Percentiles rank a stretch among this genome's conserved stretches.
These are phyloP conservation scores for Sebastes reedi DNA, from an alignment of 2,797 vertebrate genomes.

Conservation along the genomic window DNA sequence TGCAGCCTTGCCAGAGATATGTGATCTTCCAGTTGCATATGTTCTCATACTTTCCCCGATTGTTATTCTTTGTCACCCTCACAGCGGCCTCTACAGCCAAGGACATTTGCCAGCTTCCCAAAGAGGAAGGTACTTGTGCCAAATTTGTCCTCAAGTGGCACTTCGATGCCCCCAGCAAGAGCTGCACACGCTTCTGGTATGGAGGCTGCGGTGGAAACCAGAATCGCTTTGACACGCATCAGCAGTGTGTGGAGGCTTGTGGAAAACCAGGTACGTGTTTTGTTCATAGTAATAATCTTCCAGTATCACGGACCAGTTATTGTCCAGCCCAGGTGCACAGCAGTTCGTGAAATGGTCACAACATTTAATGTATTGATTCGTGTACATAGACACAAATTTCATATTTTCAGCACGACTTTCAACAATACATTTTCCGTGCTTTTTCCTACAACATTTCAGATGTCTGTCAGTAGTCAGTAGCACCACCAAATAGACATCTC, in stretches of 20 bases:
- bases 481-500: no score
- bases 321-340: background rate
- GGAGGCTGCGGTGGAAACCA: slow-evolving; percentile 92
- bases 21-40: background rate
- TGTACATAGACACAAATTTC: no score
- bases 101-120: slow-evolving; percentile 86
- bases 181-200: slow-evolving; percentile 94
- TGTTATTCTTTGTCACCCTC: background rate
- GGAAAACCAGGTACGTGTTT: slow-evolving; percentile 79
- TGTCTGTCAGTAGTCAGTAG: no score
- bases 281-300: background rate
- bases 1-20: background rate
- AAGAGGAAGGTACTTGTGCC: slow-evolving; percentile 88
- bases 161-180: slow-evolving; percentile 82
- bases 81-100: slow-evolving; percentile 44
- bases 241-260: slow-evolving; percentile 90
- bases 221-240: slow-evolving; percentile 90
- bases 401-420: no score
- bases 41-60: background rate
- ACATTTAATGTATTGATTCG: no score
- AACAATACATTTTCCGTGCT: no score
- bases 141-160: slow-evolving; percentile 90
- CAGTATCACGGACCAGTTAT: background rate
- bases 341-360: no score
- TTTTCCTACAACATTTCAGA: no score